Evolutionary conservation across 2,797 vertebrate genomes (phyloP).

Genomic region (Amblyraja radiata): DNA sequence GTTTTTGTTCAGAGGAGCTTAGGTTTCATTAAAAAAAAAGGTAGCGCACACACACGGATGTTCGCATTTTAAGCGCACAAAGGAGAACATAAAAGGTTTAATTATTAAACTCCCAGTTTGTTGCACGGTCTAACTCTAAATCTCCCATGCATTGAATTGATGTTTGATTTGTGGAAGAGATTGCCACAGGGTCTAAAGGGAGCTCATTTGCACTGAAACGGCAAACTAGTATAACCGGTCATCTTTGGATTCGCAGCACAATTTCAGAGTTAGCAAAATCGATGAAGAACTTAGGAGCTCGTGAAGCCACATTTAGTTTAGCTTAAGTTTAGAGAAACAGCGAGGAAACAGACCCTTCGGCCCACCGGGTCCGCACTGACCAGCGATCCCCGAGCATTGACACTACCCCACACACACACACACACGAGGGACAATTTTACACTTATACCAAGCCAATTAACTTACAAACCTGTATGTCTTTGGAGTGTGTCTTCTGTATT

Average conservation of each 20-base stretch:
- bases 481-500: too few relatives aligned
- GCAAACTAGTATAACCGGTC: not conserved
- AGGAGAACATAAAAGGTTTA: not conserved
- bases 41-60: not conserved
- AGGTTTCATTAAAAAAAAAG: not conserved
- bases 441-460: too few relatives aligned
- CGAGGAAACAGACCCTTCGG: too few relatives aligned
- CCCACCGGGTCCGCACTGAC: too few relatives aligned
- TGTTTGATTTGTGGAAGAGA: not conserved
- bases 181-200: not conserved
- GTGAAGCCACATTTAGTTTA: not conserved
- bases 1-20: slow-evolving; percentile 38
- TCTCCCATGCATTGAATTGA: not conserved
- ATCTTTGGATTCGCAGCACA: not conserved
- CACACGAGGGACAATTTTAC: too few relatives aligned
- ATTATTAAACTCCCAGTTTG: not conserved
- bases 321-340: too few relatives aligned
- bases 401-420: too few relatives aligned
- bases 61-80: not conserved
- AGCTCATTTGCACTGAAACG: not conserved
- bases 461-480: too few relatives aligned
- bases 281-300: not conserved
- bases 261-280: not conserved
- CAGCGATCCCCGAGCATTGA: too few relatives aligned
- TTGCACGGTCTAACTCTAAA: not conserved